phyloP scores from a whole-genome alignment of 2,113 vertebrate genomes.

The Trogon melanurus region DNA sequence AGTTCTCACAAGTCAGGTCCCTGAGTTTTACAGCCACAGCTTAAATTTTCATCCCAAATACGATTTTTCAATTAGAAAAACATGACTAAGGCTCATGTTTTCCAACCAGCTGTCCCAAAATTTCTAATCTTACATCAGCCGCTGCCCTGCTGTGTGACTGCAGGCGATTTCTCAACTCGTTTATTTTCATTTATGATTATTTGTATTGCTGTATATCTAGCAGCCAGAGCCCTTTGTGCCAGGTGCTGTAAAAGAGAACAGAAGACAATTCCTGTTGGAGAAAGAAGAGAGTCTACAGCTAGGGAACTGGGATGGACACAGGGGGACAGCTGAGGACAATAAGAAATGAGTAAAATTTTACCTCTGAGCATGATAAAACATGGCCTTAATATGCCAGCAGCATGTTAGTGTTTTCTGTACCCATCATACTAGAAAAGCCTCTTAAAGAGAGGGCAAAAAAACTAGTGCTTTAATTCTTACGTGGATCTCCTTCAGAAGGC shows the following conservation, averaged over 20 bases:
- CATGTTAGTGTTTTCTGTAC: not conserved
- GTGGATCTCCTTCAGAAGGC: not conserved
- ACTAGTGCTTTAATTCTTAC: not conserved
- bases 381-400: not conserved
- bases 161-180: slow-evolving; percentile 65
- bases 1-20: not conserved
- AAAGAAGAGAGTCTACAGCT: not conserved
- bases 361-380: not conserved
- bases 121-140: slow-evolving; percentile 66
- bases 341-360: not conserved
- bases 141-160: slow-evolving; percentile 63
- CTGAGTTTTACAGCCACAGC: slow-evolving; percentile 2
- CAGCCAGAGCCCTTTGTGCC: slow-evolving; percentile 17
- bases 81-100: slow-evolving; percentile 66
- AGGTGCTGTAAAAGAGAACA: slow-evolving; percentile 6
- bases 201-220: slow-evolving; percentile 30
- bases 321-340: not conserved
- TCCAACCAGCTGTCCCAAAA: slow-evolving; percentile 59
- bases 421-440: not conserved
- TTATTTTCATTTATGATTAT: slow-evolving; percentile 67
- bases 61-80: slow-evolving; percentile 65
- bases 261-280: not conserved
- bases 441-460: not conserved
- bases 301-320: not conserved
- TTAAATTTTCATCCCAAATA: slow-evolving; percentile 56